Base-by-base conservation (phyloP, 2,797 vertebrate genomes). In the Sebastolobus alascanus region DNA sequence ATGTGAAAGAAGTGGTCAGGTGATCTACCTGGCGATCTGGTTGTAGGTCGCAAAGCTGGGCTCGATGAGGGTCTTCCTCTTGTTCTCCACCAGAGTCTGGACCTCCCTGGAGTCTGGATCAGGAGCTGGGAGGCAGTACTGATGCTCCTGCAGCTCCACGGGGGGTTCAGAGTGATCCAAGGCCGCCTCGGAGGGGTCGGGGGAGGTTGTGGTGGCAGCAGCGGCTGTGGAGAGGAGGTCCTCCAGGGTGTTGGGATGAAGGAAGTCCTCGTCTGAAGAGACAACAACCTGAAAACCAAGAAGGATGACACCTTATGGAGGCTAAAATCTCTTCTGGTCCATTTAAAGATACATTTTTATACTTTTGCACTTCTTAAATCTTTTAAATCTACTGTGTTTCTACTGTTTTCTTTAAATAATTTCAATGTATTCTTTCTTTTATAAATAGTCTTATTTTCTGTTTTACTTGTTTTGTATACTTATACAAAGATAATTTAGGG, bases 141-240 rank as follows among this genome's bases (percentile, higher is more conserved):
- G 90, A 56, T 94, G 93, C 11, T 94, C 93, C 73, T 87, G 86
- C 40, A 90, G 75, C 40, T 73, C 73, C 8, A 9, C 8, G 0
- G 61, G 46, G 0, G 69, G 11, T 18, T 83, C 88, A 1, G 13
- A 25, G 5, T 1, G 56, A 43, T 55, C 61, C 0, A 60, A 52
- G 7, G 29, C 4, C 6, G 27, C 46, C 1, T 69, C 76, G 2
- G 81, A 27, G 6, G 59, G 12, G 0, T 55, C 66, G 6, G 40
- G 40, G 40, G 40, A 16, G 5, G 13, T 6, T 2, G 55, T 0
- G 2, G 55, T 25, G 20, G 78, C 46, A 1, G 82, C 60, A 12
- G 81, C 67, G 1, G 86, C 79, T 2, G 56, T 25, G 2, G 66
- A 77, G 8, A 90, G 70, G 18, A 87, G 65, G 5, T 92, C 88